Evolutionary conservation across 2,888 invertebrate species (phyloP).

Genomic region (Azorinus chamasolen): DNA sequence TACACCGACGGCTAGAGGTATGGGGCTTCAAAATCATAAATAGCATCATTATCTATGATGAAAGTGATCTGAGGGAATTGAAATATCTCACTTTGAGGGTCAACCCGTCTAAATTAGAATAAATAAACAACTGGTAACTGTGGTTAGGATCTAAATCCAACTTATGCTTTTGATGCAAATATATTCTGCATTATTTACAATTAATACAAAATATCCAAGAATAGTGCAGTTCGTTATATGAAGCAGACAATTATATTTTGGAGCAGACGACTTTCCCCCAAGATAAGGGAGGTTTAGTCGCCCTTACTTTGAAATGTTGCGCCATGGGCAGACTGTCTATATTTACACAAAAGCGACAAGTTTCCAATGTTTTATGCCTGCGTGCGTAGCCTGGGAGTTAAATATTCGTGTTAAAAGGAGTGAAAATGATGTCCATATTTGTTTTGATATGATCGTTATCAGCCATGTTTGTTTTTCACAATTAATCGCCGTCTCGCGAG

Average conservation of each 20-base stretch:
- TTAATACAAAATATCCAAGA: too few relatives aligned
- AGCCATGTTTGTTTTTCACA: slow-evolving; percentile 57
- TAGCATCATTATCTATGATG: slow-evolving; percentile 38
- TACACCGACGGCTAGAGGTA: slow-evolving; percentile 1
- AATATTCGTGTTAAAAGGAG: slow-evolving; percentile 63
- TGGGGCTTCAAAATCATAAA: slow-evolving; percentile 35
- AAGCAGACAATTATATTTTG: too few relatives aligned
- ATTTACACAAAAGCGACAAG: slow-evolving; percentile 54
- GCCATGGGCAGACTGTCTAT: slow-evolving; percentile 52
- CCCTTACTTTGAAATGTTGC: slow-evolving; percentile 2
- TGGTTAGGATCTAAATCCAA: too few relatives aligned
- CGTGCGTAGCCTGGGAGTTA: slow-evolving; percentile 56
- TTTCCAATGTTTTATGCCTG: slow-evolving; percentile 44
- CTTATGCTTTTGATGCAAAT: too few relatives aligned
- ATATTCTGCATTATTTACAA: too few relatives aligned
- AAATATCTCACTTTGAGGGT: slow-evolving; percentile 21
- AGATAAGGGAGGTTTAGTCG: slow-evolving; percentile 11
- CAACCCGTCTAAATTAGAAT: too few relatives aligned
- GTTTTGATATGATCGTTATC: slow-evolving; percentile 66
- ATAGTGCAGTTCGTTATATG: too few relatives aligned
- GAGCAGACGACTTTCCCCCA: too few relatives aligned
- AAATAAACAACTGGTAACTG: too few relatives aligned
- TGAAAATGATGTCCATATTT: slow-evolving; percentile 68
- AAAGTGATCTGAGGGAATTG: slow-evolving; percentile 37
- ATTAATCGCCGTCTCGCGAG: too few relatives aligned